These are phyloP conservation scores for Catharus bicknelli DNA, from an alignment of 2,113 vertebrate genomes.

Conservation along the genomic window DNA sequence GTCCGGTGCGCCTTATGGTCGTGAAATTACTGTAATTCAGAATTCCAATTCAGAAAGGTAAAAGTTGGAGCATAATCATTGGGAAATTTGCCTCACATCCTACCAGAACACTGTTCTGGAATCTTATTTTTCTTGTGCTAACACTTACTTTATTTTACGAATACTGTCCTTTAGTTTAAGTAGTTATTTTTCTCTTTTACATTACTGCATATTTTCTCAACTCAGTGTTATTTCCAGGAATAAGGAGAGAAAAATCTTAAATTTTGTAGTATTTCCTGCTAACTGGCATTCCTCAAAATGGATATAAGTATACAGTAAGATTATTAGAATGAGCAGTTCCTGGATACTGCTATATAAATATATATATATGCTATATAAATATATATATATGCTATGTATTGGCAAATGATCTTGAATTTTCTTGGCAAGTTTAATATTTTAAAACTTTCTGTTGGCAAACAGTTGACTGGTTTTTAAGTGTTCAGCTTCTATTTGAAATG, in stretches of 20 bases:
- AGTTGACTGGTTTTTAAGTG: background rate
- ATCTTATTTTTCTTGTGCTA: background rate
- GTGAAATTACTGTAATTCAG: no score
- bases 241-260: background rate
- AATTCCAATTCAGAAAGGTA: background rate
- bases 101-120: background rate
- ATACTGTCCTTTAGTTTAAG: background rate
- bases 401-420: background rate
- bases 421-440: background rate
- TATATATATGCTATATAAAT: no score
- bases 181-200: background rate
- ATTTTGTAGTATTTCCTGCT: background rate
- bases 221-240: background rate
- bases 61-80: background rate
- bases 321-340: background rate
- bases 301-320: background rate
- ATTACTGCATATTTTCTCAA: background rate
- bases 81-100: background rate
- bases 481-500: background rate
- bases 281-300: background rate
- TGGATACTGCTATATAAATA: background rate
- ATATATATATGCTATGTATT: background rate
- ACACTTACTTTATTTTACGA: background rate
- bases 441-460: background rate
- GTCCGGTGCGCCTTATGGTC: no score